Evolutionary conservation across 2,113 vertebrate genomes (phyloP).

Genomic region (Phoenicopterus ruber): DNA sequence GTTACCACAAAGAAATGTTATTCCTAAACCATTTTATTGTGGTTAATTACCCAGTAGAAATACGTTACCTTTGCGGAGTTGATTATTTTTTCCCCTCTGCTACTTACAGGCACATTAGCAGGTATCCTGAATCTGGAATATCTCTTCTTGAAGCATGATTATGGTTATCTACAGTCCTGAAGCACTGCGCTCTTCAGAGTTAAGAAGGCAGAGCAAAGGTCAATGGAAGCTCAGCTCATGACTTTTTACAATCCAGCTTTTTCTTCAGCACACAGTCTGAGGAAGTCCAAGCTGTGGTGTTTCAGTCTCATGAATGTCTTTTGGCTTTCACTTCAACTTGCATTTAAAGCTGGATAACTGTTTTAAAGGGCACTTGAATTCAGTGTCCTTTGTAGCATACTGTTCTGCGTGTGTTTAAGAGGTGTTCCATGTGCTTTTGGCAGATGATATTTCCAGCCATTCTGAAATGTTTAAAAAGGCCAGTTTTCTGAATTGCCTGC

Average conservation of each 20-base stretch:
- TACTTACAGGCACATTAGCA: neutral
- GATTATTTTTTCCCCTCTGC: neutral
- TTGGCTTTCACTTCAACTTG: slow-evolving; percentile 28
- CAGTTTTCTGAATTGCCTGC: slow-evolving; percentile 30
- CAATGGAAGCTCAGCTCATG: slow-evolving; percentile 36
- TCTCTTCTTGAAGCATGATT: slow-evolving; percentile 39
- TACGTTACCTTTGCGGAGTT: neutral
- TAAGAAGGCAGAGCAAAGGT: slow-evolving; percentile 67
- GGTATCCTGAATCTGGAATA: slow-evolving; percentile 41
- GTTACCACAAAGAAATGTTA: neutral
- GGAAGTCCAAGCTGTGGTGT: slow-evolving; percentile 41
- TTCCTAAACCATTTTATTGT: neutral
- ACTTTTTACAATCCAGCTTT: slow-evolving; percentile 28
- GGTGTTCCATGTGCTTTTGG: slow-evolving; percentile 40
- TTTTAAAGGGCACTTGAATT: slow-evolving; percentile 30
- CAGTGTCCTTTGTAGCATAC: neutral
- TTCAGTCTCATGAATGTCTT: slow-evolving; percentile 11
- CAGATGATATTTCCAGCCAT: slow-evolving; percentile 39
- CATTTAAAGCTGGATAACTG: slow-evolving; percentile 7
- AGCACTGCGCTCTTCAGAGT: slow-evolving; percentile 48
- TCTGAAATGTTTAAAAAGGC: slow-evolving; percentile 47
- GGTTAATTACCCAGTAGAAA: neutral
- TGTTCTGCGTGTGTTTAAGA: slow-evolving; percentile 20
- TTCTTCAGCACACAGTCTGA: neutral
- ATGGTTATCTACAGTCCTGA: slow-evolving; percentile 46